Percentiles rank a stretch among this genome's conserved stretches.
phyloP scores from a whole-genome alignment of 2,113 vertebrate species.

The Eudyptes chrysolophus region DNA sequence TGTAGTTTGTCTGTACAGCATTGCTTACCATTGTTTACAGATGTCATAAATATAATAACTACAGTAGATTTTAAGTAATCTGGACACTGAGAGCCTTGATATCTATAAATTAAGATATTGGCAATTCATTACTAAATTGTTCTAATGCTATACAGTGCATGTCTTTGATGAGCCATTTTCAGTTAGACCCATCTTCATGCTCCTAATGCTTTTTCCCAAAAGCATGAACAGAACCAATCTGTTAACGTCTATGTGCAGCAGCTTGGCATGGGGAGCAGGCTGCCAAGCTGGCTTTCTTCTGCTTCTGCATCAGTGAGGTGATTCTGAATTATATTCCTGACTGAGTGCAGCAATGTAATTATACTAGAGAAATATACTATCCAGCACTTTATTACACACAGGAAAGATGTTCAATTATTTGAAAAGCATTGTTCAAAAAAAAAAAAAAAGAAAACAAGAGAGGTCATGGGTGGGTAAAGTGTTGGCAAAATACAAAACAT shows the following conservation, averaged over 20 bases:
- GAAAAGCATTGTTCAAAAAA: background rate
- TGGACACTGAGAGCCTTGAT: background rate
- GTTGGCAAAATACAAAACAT: slow-evolving; percentile 37
- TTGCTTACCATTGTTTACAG: background rate
- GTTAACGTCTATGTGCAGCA: background rate
- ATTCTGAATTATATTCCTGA: background rate
- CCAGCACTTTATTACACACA: slow-evolving; percentile 43
- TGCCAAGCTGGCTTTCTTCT: background rate
- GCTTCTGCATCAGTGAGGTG: background rate
- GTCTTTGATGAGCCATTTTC: slow-evolving; percentile 32
- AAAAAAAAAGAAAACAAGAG: no score
- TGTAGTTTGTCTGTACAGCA: background rate
- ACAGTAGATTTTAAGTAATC: background rate
- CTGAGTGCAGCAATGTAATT: slow-evolving; percentile 3
- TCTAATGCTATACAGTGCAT: background rate
- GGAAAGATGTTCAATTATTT: slow-evolving; percentile 46
- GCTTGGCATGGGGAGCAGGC: background rate
- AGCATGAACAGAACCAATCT: slow-evolving; percentile 28
- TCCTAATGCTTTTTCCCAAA: slow-evolving; percentile 23
- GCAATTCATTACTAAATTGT: background rate
- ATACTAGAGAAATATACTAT: slow-evolving; percentile 33
- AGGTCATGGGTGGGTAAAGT: background rate
- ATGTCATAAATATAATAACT: background rate
- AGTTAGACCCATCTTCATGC: background rate
- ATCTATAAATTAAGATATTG: background rate